Conservation (phyloP, 2,797 vertebrate species). For the Menidia menidia region DNA sequence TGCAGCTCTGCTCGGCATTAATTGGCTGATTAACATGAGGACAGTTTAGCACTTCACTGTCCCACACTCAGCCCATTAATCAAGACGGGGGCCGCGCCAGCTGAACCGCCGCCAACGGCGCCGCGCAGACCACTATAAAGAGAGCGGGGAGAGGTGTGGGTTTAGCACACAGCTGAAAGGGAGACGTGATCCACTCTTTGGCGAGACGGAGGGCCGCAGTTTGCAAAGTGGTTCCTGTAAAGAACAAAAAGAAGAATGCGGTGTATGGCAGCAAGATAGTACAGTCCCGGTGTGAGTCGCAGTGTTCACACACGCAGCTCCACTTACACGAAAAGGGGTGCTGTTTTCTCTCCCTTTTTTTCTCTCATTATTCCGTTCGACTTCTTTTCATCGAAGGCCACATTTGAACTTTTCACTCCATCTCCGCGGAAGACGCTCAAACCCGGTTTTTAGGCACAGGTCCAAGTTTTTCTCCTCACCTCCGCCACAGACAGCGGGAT, state of each 20-base stretch:
- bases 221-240: constrained; percentile 10
- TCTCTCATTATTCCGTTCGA: not conserved
- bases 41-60: constrained; percentile 82
- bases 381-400: not conserved
- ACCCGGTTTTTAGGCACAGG: constrained; percentile 31
- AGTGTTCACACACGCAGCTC: not conserved
- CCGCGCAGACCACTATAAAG: constrained; percentile 55
- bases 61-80: constrained; percentile 78
- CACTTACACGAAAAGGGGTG: not conserved
- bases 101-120: constrained; percentile 73
- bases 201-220: constrained; percentile 52
- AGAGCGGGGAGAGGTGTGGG: constrained; percentile 47
- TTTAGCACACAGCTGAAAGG: constrained; percentile 46
- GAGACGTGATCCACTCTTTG: constrained; percentile 54
- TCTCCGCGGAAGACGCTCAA: constrained; percentile 25
- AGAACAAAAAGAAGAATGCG: constrained; percentile 9
- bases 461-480: constrained; percentile 44
- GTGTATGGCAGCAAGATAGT: constrained; percentile 11
- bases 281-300: not conserved
- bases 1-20: constrained; percentile 74
- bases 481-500: constrained; percentile 29
- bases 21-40: constrained; percentile 85
- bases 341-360: not conserved
- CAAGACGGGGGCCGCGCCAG: constrained; percentile 71
- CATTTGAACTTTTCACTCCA: constrained; percentile 28